Evolutionary conservation across 2,888 invertebrate species (phyloP).

Genomic region (Calliopum simillimum): DNA sequence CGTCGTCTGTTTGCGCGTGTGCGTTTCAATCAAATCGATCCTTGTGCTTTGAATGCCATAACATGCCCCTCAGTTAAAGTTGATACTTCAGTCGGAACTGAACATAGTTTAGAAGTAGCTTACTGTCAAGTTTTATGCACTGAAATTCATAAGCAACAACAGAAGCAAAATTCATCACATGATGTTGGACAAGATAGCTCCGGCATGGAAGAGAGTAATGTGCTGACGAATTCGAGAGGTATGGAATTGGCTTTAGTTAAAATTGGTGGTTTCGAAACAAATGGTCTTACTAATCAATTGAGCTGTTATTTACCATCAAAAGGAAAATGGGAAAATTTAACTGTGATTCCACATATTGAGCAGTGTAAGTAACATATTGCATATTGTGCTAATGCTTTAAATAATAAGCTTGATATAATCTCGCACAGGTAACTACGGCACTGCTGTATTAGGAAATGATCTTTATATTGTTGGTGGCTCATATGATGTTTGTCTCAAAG

Average conservation of each 20-base stretch:
- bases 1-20: constrained; percentile 54
- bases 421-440: constrained; percentile 72
- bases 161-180: constrained; percentile 17
- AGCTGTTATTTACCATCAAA: constrained; percentile 73
- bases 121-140: constrained; percentile 38
- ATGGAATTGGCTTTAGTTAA: constrained; percentile 77
- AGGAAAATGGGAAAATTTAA: constrained; percentile 74
- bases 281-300: constrained; percentile 77
- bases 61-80: constrained; percentile 28
- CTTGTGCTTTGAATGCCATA: constrained; percentile 43
- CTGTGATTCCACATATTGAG: constrained; percentile 79
- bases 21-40: constrained; percentile 55
- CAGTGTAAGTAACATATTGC: constrained; percentile 69
- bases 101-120: not conserved
- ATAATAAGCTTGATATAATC: not conserved
- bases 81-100: constrained; percentile 8
- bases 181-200: no score
- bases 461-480: constrained; percentile 79
- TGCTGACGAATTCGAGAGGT: constrained; percentile 74
- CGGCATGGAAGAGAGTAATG: constrained; percentile 39
- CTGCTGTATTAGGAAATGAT: constrained; percentile 76
- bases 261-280: constrained; percentile 77
- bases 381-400: not conserved
- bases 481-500: constrained; percentile 75
- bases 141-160: constrained; percentile 46